phyloP scores from a whole-genome alignment of 2,888 invertebrate species.

The Reticulitermes lucifugus region DNA sequence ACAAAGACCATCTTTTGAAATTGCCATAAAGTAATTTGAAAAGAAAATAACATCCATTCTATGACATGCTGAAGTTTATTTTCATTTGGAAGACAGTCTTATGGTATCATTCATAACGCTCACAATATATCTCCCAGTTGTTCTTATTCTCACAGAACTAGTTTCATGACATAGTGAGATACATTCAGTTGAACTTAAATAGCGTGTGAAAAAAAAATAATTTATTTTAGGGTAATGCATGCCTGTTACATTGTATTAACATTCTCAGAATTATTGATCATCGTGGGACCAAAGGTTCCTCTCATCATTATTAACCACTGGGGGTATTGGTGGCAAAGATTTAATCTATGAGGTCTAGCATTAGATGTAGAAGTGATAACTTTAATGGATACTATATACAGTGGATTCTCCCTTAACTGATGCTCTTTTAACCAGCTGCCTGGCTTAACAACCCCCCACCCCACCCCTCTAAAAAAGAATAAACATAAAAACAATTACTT shows the following conservation, averaged over 20 bases:
- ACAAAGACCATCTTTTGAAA: neutral
- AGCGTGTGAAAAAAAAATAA: neutral
- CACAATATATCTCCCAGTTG: neutral
- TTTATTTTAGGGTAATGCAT: neutral
- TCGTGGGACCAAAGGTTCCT: slow-evolving; percentile 15
- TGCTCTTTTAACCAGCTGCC: too few relatives aligned
- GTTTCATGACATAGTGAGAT: neutral
- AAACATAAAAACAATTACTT: neutral
- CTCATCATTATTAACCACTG: neutral
- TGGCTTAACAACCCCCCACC: too few relatives aligned
- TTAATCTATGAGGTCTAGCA: neutral
- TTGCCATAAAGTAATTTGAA: neutral
- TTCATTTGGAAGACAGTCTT: neutral
- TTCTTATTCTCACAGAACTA: slow-evolving; percentile 9
- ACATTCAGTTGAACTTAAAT: neutral
- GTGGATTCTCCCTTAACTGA: too few relatives aligned
- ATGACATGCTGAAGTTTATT: neutral
- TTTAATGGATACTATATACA: too few relatives aligned
- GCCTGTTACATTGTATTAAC: neutral
- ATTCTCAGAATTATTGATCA: slow-evolving; percentile 6
- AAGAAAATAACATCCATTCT: neutral
- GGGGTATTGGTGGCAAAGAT: neutral
- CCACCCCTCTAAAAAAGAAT: neutral
- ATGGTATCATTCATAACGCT: neutral
- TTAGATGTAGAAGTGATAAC: neutral